Conservation (phyloP, 2,888 invertebrate species). For the Cyclophora punctaria region DNA sequence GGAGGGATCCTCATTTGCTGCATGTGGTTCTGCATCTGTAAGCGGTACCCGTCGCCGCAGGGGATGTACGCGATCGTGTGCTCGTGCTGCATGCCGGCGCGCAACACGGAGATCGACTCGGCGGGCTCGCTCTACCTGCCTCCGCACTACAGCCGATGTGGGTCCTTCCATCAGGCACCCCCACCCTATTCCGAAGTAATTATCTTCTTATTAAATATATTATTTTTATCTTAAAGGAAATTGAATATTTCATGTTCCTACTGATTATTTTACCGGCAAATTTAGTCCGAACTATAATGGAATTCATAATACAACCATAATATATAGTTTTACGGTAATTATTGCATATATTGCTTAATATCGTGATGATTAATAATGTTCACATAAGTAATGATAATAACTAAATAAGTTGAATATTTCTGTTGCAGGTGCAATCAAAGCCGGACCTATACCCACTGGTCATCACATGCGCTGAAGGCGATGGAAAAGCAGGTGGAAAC, state of each 20-base stretch:
- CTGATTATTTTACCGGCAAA: neutral
- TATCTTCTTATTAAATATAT: slow-evolving; percentile 22
- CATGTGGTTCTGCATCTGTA: slow-evolving; percentile 67
- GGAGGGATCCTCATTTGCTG: slow-evolving; percentile 81
- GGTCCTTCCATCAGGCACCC: slow-evolving; percentile 87
- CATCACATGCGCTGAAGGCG: slow-evolving; percentile 84
- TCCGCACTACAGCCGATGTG: slow-evolving; percentile 88
- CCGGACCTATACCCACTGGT: slow-evolving; percentile 90
- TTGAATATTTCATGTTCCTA: neutral
- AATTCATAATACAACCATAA: no score
- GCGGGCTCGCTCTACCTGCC: slow-evolving; percentile 88
- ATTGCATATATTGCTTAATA: no score
- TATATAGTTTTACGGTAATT: no score
- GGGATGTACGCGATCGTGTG: slow-evolving; percentile 21
- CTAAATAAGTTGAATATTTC: neutral
- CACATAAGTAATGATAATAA: no score
- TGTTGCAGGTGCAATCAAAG: slow-evolving; percentile 85
- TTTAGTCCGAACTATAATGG: no score
- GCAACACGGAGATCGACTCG: slow-evolving; percentile 82
- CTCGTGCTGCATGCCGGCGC: slow-evolving; percentile 59
- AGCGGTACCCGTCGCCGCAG: slow-evolving; percentile 27
- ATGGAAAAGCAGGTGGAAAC: slow-evolving; percentile 81
- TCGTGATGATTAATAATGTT: no score
- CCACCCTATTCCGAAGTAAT: slow-evolving; percentile 89
- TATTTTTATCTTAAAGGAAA: slow-evolving; percentile 12